Percentiles rank a stretch among this genome's conserved stretches.
phyloP scores from a whole-genome alignment of 92 coral and sea anemone species.

The Isaurus tuberculatus region DNA sequence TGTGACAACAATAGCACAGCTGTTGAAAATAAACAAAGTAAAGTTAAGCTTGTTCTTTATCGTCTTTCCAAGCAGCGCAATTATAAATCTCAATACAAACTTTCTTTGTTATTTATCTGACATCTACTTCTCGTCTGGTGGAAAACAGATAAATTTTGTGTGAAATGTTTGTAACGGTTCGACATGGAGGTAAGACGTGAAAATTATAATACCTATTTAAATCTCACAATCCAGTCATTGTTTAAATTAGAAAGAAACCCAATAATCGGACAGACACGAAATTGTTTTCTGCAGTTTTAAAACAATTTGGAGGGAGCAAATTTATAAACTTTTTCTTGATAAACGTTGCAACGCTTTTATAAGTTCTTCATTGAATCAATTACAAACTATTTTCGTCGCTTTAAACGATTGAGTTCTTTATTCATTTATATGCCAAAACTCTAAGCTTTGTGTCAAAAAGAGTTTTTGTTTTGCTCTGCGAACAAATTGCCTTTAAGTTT shows the following conservation, averaged over 20 bases:
- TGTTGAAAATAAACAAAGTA: slow-evolving; percentile 9
- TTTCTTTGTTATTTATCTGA: neutral
- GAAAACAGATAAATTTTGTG: neutral
- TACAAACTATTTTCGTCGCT: neutral
- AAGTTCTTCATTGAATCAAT: neutral
- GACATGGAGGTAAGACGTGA: slow-evolving; percentile 79
- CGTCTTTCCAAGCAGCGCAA: slow-evolving; percentile 2
- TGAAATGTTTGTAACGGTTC: slow-evolving; percentile 81
- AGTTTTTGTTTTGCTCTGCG: neutral
- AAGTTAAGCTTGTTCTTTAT: neutral
- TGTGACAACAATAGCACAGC: slow-evolving; percentile 45
- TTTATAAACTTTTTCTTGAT: neutral
- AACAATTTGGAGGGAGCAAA: neutral
- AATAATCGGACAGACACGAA: neutral
- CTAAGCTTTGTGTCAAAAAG: neutral
- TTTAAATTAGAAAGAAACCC: neutral
- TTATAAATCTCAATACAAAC: neutral
- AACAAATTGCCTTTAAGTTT: neutral
- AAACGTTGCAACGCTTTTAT: neutral
- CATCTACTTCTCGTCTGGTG: neutral
- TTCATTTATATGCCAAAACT: no score
- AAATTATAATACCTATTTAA: neutral
- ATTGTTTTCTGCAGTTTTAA: neutral
- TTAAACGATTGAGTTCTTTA: no score
- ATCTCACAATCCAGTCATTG: neutral